phyloP scores from a whole-genome alignment of 2,113 vertebrate genomes.

The Serranochromis macrocephalus region DNA sequence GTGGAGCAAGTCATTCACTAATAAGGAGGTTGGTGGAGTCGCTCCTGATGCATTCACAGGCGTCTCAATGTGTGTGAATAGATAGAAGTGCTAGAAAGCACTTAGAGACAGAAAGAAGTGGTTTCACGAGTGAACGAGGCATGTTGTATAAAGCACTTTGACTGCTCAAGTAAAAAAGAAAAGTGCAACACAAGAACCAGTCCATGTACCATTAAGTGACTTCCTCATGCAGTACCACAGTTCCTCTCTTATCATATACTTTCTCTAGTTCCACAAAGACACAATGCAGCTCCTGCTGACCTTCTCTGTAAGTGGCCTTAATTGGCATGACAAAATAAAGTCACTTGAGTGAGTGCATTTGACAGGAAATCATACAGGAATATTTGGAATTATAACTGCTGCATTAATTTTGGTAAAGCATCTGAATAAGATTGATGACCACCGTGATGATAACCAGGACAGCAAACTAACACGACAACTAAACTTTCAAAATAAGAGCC shows the following conservation, averaged over 20 bases:
- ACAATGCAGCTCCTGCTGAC: background rate
- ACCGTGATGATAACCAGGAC: background rate
- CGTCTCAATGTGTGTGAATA: background rate
- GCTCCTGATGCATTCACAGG: background rate
- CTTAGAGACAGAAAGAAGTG: background rate
- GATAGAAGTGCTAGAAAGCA: background rate
- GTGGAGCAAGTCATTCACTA: background rate
- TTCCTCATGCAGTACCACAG: background rate
- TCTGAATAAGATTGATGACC: background rate
- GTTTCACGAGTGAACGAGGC: background rate
- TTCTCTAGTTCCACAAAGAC: background rate
- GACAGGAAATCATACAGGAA: background rate
- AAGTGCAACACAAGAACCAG: background rate
- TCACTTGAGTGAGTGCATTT: fast-evolving
- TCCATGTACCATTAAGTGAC: background rate
- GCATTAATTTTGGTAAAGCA: background rate
- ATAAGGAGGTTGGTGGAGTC: background rate
- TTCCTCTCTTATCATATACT: background rate
- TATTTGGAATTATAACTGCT: background rate
- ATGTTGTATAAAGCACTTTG: background rate
- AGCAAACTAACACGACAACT: background rate
- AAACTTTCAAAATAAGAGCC: background rate
- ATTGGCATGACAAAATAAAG: fast-evolving
- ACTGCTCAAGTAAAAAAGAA: background rate
- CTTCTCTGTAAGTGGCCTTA: fast-evolving